phyloP scores from a whole-genome alignment of 2,888 invertebrate species.

The Pheosia gnoma region DNA sequence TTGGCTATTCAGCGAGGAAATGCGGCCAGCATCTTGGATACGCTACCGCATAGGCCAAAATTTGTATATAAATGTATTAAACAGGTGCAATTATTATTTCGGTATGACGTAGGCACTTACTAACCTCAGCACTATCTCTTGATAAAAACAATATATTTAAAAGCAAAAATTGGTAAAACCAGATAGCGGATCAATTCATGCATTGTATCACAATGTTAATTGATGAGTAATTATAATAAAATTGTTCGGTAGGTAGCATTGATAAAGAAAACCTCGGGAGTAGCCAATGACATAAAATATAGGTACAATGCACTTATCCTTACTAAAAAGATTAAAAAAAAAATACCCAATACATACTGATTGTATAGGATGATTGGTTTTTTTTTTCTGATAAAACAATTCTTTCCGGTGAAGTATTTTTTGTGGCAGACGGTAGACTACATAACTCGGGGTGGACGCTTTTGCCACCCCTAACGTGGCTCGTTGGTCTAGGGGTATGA shows the following conservation, averaged over 20 bases:
- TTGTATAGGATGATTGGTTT: no score
- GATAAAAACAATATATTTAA: not conserved
- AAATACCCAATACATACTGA: no score
- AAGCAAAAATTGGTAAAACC: not conserved
- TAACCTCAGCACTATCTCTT: not conserved
- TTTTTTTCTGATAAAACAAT: no score
- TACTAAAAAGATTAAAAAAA: not conserved
- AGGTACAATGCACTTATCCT: not conserved
- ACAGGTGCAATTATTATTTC: no score
- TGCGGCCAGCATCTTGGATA: no score
- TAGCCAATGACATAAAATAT: no score
- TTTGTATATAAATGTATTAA: no score
- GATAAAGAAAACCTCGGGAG: not conserved
- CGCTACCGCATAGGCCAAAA: no score
- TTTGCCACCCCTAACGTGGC: constrained; percentile 29
- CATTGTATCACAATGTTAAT: not conserved
- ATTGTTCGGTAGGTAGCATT: not conserved
- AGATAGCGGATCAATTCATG: constrained; percentile 1
- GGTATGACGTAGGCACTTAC: not conserved
- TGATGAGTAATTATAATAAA: not conserved
- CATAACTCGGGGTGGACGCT: not conserved
- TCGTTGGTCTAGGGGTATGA: constrained; percentile 71
- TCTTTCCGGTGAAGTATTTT: no score
- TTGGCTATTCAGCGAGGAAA: no score
- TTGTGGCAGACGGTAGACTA: no score